phyloP scores from a whole-genome alignment of 2,888 invertebrate genomes.

The Athetis lepigone region DNA sequence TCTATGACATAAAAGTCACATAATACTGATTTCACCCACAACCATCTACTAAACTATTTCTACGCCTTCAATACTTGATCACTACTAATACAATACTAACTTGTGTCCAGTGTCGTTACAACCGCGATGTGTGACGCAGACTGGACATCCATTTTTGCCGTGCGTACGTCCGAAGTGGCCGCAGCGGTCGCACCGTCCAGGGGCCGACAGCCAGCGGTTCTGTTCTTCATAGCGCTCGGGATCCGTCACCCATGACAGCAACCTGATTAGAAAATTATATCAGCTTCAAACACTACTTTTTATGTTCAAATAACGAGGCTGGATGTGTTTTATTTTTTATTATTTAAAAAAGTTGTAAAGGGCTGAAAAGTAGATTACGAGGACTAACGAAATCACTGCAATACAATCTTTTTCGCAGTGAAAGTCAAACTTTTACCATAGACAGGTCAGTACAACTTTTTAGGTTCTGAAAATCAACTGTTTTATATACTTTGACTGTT shows the following conservation, averaged over 20 bases:
- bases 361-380: too few species aligned
- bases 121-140: constrained; percentile 91
- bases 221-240: constrained; percentile 88
- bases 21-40: not conserved
- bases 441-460: too few species aligned
- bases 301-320: not conserved
- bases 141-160: constrained; percentile 91
- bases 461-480: too few species aligned
- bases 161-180: constrained; percentile 93
- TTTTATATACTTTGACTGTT: too few species aligned
- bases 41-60: too few species aligned
- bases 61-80: not conserved
- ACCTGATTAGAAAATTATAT: constrained; percentile 72
- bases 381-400: too few species aligned
- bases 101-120: constrained; percentile 92
- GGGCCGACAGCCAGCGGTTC: constrained; percentile 89
- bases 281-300: not conserved
- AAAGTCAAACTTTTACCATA: too few species aligned
- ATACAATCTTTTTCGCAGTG: too few species aligned
- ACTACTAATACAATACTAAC: constrained; percentile 74
- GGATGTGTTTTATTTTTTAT: not conserved
- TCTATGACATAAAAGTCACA: not conserved
- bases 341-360: too few species aligned
- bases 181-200: constrained; percentile 93
- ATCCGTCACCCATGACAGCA: constrained; percentile 92